Percentiles rank a stretch among this genome's conserved stretches.
Evolutionary conservation across 2,888 invertebrate genomes (phyloP).

Genomic region (Uropetala carovei): DNA sequence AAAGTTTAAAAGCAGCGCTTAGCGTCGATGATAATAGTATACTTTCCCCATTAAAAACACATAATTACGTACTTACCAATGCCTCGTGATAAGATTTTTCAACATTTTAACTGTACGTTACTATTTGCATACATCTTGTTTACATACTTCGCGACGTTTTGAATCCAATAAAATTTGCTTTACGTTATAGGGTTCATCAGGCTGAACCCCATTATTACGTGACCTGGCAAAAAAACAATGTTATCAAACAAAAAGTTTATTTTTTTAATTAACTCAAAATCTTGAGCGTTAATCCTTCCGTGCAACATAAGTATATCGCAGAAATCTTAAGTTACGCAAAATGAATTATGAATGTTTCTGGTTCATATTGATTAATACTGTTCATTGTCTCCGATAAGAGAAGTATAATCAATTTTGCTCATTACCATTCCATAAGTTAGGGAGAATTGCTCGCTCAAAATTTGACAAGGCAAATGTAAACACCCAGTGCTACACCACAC

Average conservation of each 20-base stretch:
- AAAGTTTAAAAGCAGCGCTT: constrained; percentile 59
- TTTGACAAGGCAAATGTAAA: constrained; percentile 64
- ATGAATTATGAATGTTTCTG: not conserved
- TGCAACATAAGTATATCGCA: not conserved
- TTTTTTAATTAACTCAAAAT: not conserved
- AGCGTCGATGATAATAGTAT: not conserved
- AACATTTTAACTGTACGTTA: not conserved
- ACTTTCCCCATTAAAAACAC: not conserved
- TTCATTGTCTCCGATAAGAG: not conserved
- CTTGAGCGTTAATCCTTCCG: not conserved
- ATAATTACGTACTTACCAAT: constrained; percentile 40
- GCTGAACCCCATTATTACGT: not conserved
- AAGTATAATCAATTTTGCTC: not conserved
- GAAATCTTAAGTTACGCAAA: not conserved
- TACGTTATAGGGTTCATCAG: not conserved
- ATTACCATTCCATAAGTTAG: constrained; percentile 4
- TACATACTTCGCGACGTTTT: not conserved
- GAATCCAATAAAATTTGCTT: not conserved
- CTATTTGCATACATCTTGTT: not conserved
- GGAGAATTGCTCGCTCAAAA: not conserved
- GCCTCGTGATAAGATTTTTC: not conserved
- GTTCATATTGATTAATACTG: not conserved
- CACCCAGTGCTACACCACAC: constrained; percentile 62
- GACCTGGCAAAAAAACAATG: not conserved
- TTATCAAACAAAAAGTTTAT: not conserved